Evolutionary conservation across 2,888 invertebrate species (phyloP).

Genomic region (Coenonympha arcania): DNA sequence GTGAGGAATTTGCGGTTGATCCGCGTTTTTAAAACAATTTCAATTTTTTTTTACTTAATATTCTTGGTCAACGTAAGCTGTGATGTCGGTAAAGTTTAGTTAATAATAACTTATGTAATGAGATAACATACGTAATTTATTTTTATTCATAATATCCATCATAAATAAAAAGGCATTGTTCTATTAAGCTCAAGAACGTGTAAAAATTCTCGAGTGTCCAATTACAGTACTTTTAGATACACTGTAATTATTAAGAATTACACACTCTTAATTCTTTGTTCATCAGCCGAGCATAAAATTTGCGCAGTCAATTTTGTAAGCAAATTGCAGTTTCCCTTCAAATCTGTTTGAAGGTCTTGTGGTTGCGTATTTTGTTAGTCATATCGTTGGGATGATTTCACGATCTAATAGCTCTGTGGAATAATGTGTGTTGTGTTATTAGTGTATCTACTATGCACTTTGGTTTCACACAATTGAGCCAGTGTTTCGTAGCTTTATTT

Average conservation of each 20-base stretch:
- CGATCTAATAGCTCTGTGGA: neutral
- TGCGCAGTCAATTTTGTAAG: constrained; percentile 38
- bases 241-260: constrained; percentile 44
- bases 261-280: constrained; percentile 42
- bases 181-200: constrained; percentile 39
- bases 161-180: constrained; percentile 26
- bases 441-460: neutral
- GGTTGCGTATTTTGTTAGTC: constrained; percentile 28
- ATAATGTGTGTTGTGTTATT: neutral
- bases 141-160: neutral
- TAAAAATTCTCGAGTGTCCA: constrained; percentile 35
- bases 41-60: too few species aligned
- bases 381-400: constrained; percentile 23
- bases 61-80: neutral
- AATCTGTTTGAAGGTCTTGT: constrained; percentile 33
- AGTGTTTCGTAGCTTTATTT: neutral
- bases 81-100: neutral
- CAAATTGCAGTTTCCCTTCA: constrained; percentile 45
- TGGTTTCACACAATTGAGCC: neutral
- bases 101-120: neutral
- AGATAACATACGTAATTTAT: neutral
- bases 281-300: constrained; percentile 35
- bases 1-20: too few species aligned
- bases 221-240: constrained; percentile 40
- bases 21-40: too few species aligned